Evolutionary conservation across 1,140 invertebrate genomes (phyloP).

Genomic region (Drosophila fuyamai): DNA sequence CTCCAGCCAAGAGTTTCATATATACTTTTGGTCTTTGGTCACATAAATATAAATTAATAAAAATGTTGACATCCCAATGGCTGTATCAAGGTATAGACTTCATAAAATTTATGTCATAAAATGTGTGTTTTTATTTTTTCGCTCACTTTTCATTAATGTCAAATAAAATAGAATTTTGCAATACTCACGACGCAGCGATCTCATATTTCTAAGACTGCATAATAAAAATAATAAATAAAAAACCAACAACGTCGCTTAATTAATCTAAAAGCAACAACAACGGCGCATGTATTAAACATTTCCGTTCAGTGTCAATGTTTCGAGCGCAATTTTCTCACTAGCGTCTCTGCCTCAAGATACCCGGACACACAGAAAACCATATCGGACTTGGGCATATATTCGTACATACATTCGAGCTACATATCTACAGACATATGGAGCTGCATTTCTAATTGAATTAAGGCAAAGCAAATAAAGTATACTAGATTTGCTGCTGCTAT

Average conservation of each 20-base stretch:
- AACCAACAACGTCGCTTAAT: slow-evolving; percentile 59
- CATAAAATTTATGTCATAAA: slow-evolving; percentile 41
- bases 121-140: slow-evolving; percentile 33
- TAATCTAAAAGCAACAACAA: slow-evolving; percentile 68
- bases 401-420: slow-evolving; percentile 7
- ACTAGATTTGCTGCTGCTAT: slow-evolving; percentile 76
- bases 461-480: slow-evolving; percentile 78
- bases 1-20: slow-evolving; percentile 40
- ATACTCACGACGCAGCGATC: slow-evolving; percentile 19
- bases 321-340: slow-evolving; percentile 74
- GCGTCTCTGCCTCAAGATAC: slow-evolving; percentile 58
- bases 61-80: slow-evolving; percentile 53
- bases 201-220: slow-evolving; percentile 63
- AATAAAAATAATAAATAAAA: slow-evolving; percentile 42
- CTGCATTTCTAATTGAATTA: slow-evolving; percentile 83
- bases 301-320: slow-evolving; percentile 85
- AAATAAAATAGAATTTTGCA: slow-evolving; percentile 60
- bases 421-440: slow-evolving; percentile 45
- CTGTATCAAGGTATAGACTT: slow-evolving; percentile 45
- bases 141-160: slow-evolving; percentile 59
- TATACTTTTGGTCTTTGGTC: slow-evolving; percentile 6
- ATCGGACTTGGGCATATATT: slow-evolving; percentile 30
- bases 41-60: slow-evolving; percentile 57
- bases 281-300: slow-evolving; percentile 84
- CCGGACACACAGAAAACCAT: slow-evolving; percentile 47